Percentiles rank a stretch among this genome's conserved stretches.
Conservation (phyloP, 2,888 invertebrate species). For the Rhagonycha fulva region DNA sequence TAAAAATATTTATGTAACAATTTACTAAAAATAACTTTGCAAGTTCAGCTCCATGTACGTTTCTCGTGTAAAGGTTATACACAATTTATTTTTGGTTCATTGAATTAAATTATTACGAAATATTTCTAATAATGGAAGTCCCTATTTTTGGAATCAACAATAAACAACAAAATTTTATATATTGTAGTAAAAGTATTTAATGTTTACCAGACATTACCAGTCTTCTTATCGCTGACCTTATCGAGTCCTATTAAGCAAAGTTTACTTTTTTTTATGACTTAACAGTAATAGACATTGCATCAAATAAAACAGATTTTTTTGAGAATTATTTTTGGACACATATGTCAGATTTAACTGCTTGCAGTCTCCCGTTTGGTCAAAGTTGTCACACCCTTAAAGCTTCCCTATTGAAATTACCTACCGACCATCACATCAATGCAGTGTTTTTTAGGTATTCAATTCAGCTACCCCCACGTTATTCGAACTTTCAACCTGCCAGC, state of each 20-base stretch:
- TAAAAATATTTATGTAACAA: neutral
- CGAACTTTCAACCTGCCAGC: slow-evolving; percentile 46
- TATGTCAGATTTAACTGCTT: neutral
- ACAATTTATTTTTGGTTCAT: neutral
- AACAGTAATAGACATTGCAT: neutral
- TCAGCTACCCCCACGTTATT: slow-evolving; percentile 33
- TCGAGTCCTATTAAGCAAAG: neutral
- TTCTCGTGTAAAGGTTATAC: too few species aligned
- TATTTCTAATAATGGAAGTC: neutral
- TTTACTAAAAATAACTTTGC: neutral
- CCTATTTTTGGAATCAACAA: neutral
- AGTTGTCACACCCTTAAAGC: slow-evolving; percentile 39
- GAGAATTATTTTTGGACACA: neutral
- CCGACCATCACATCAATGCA: slow-evolving; percentile 30
- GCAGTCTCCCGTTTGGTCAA: slow-evolving; percentile 35
- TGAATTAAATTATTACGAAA: neutral
- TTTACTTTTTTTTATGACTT: neutral
- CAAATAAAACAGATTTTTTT: neutral
- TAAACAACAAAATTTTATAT: neutral
- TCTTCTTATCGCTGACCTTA: neutral
- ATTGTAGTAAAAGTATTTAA: neutral
- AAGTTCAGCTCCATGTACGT: neutral
- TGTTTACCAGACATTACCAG: neutral
- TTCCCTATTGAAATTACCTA: slow-evolving; percentile 31
- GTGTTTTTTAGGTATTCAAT: slow-evolving; percentile 35